phyloP scores from a whole-genome alignment of 2,888 invertebrate genomes.

The Formica aserva region DNA sequence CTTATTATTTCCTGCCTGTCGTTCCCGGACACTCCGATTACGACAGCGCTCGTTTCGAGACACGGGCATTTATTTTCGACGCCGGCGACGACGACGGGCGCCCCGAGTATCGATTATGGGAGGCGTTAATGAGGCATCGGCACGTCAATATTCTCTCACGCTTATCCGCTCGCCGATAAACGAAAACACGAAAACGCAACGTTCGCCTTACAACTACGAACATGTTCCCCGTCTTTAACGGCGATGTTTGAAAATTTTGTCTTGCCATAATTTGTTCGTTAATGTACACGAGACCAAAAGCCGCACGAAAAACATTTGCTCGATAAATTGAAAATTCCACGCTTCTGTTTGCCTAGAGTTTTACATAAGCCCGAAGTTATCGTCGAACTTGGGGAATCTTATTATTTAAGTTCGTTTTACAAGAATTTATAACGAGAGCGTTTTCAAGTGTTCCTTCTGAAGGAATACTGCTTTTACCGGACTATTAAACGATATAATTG shows the following conservation, averaged over 20 bases:
- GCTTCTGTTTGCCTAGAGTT: slow-evolving; percentile 18
- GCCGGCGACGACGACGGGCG: not conserved
- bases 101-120: slow-evolving; percentile 26
- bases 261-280: not conserved
- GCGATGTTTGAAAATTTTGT: not conserved
- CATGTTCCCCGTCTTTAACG: not conserved
- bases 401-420: slow-evolving; percentile 41
- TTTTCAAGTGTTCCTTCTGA: not conserved
- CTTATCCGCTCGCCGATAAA: slow-evolving; percentile 32
- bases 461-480: not conserved
- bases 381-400: slow-evolving; percentile 20
- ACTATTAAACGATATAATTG: slow-evolving; percentile 41
- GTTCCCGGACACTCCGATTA: slow-evolving; percentile 41
- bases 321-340: slow-evolving; percentile 39
- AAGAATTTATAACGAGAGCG: slow-evolving; percentile 34
- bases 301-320: slow-evolving; percentile 19
- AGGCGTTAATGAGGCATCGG: slow-evolving; percentile 37
- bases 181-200: slow-evolving; percentile 3
- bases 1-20: slow-evolving; percentile 58
- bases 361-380: slow-evolving; percentile 35
- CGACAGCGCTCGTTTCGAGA: slow-evolving; percentile 46
- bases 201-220: not conserved
- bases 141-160: slow-evolving; percentile 47
- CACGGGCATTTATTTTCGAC: slow-evolving; percentile 20
- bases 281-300: not conserved